Conservation (phyloP, 1,140 invertebrate species). For the Ceratosolen solmsi region DNA sequence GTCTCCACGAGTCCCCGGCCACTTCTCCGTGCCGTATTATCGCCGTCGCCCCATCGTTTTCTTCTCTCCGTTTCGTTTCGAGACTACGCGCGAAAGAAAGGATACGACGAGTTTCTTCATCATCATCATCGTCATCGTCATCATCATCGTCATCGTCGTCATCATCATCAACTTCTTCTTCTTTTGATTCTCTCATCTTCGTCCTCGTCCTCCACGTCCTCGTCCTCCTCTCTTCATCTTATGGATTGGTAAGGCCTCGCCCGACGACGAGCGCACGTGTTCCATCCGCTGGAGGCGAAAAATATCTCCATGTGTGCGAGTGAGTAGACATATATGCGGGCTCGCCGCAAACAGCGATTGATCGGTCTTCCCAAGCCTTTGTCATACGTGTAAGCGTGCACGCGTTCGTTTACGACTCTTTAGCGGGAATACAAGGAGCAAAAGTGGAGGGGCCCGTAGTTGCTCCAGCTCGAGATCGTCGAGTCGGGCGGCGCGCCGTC, state of each 20-base stretch:
- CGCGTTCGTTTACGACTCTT: not conserved
- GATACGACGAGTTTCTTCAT: slow-evolving; percentile 7
- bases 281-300: slow-evolving; percentile 7
- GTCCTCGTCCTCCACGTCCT: not conserved
- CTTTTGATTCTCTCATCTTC: too few species aligned
- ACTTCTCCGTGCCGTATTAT: not conserved
- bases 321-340: not conserved
- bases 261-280: not conserved
- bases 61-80: not conserved
- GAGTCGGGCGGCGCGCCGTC: not conserved
- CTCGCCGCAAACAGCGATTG: slow-evolving; percentile 6
- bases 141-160: not conserved
- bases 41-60: not conserved
- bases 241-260: too few species aligned
- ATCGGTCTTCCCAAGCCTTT: not conserved
- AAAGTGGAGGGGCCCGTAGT: not conserved
- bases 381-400: not conserved
- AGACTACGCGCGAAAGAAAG: not conserved
- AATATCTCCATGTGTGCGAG: not conserved
- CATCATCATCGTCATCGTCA: too few species aligned
- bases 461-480: not conserved
- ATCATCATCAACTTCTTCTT: too few species aligned
- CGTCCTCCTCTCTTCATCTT: too few species aligned
- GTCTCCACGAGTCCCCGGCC: not conserved
- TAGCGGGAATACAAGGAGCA: not conserved